Conservation (phyloP, 2,797 vertebrate genomes). For the Odontamblyopus rebecca region DNA sequence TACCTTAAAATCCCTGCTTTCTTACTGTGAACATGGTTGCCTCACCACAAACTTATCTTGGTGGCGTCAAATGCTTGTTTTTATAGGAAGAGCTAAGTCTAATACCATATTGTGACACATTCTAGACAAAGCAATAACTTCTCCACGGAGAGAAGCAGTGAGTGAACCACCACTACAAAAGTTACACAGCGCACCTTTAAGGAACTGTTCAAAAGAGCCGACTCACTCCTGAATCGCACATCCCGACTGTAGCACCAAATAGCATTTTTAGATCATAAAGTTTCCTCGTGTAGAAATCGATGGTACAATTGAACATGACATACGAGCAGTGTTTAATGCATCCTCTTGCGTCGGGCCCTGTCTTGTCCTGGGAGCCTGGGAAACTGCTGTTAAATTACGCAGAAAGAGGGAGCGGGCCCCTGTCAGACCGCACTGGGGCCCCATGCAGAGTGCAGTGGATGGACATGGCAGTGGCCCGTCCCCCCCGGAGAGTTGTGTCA, state of each 20-base stretch:
- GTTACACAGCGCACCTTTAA: too few relatives aligned
- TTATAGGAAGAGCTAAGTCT: too few relatives aligned
- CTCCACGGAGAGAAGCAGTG: too few relatives aligned
- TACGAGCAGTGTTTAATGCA: conserved; percentile 64
- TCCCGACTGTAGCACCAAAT: not conserved
- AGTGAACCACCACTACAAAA: too few relatives aligned
- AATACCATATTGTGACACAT: too few relatives aligned
- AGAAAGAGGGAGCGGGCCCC: conserved; percentile 73
- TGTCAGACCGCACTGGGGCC: conserved; percentile 73
- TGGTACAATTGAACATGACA: conserved; percentile 47
- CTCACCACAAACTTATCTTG: too few relatives aligned
- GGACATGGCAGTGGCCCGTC: conserved; percentile 76
- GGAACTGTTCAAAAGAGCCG: too few relatives aligned
- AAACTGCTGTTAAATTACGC: conserved; percentile 81
- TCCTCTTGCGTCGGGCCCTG: conserved; percentile 56
- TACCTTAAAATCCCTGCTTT: too few relatives aligned
- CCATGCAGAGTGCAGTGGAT: conserved; percentile 62
- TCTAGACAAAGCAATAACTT: too few relatives aligned
- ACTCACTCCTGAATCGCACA: not conserved
- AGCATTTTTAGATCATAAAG: conserved; percentile 25
- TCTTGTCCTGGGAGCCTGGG: conserved; percentile 50
- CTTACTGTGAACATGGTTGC: too few relatives aligned
- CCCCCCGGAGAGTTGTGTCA: conserved; percentile 79
- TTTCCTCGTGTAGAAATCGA: conserved; percentile 40
- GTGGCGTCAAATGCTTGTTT: too few relatives aligned